Evolutionary conservation across 1,140 invertebrate genomes (phyloP).

Genomic region (Drosophila rhopaloa): DNA sequence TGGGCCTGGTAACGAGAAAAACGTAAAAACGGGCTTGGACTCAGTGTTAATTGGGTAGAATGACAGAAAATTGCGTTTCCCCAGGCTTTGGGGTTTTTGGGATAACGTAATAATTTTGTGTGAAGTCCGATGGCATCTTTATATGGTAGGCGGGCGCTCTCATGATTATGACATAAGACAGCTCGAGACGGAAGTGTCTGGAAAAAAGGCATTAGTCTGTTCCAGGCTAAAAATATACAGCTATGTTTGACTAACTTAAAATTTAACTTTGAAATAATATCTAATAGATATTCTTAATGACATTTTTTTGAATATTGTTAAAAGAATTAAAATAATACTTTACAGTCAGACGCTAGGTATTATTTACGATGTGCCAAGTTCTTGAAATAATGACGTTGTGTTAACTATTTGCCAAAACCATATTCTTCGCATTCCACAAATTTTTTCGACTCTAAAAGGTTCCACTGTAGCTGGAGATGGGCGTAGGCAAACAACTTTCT

Average conservation of each 20-base stretch:
- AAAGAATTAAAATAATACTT: no score
- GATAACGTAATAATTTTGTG: conserved; percentile 67
- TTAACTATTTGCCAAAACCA: no score
- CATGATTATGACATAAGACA: conserved; percentile 68
- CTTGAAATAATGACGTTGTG: no score
- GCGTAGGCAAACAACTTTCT: conserved; percentile 73
- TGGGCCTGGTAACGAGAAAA: conserved; percentile 43
- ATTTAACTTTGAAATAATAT: no score
- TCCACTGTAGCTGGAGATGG: conserved; percentile 28
- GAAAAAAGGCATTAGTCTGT: conserved; percentile 1
- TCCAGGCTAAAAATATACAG: background rate
- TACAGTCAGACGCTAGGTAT: no score
- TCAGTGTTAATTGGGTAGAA: conserved; percentile 72
- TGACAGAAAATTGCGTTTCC: conserved; percentile 55
- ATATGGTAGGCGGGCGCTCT: conserved; percentile 56
- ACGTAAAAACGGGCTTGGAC: conserved; percentile 38
- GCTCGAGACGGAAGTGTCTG: conserved; percentile 27
- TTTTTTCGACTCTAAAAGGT: background rate
- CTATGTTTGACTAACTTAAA: background rate
- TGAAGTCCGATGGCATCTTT: conserved; percentile 70
- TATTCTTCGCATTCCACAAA: no score
- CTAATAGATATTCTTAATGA: no score
- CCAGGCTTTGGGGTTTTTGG: conserved; percentile 21
- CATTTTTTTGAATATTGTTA: no score
- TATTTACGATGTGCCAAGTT: no score